These are phyloP conservation scores for Acrocephalus arundinaceus DNA, from an alignment of 2,113 vertebrate genomes.

Conservation along the genomic window DNA sequence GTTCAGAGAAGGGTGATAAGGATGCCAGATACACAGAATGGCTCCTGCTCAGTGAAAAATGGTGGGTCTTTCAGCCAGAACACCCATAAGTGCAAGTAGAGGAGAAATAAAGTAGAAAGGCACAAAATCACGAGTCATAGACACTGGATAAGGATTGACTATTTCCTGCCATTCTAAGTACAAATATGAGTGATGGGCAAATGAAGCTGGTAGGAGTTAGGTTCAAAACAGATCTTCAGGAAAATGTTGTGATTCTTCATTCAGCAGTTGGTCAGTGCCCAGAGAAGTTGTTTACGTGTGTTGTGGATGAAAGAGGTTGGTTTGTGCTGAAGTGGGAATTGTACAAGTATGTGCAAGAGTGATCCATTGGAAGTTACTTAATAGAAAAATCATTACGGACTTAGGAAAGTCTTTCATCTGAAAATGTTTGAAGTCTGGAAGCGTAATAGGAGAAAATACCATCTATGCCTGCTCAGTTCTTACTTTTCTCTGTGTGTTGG, in stretches of 20 bases:
- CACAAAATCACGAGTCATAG: background rate
- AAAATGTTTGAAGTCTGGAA: background rate
- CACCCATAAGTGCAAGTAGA: fast-evolving
- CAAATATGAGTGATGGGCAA: background rate
- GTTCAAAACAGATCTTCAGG: background rate
- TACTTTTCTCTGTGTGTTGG: background rate
- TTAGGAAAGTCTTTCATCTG: background rate
- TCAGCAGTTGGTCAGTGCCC: background rate
- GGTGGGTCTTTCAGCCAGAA: background rate
- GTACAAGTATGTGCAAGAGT: background rate
- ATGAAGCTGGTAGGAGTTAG: background rate
- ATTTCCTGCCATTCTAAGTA: background rate
- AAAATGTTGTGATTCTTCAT: background rate
- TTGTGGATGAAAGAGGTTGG: background rate
- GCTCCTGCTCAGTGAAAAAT: background rate
- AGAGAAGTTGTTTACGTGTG: background rate
- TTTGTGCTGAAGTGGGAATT: background rate
- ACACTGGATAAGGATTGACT: background rate
- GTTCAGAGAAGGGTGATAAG: background rate
- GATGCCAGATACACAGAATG: background rate
- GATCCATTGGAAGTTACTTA: background rate
- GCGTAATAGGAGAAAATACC: background rate
- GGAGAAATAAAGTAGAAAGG: background rate
- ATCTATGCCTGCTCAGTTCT: background rate
- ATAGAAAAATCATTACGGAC: background rate